A percentile compares a stretch with the other conserved stretches of the same genome.
phyloP scores from a whole-genome alignment of 2,113 vertebrate species.

The Nestor notabilis region DNA sequence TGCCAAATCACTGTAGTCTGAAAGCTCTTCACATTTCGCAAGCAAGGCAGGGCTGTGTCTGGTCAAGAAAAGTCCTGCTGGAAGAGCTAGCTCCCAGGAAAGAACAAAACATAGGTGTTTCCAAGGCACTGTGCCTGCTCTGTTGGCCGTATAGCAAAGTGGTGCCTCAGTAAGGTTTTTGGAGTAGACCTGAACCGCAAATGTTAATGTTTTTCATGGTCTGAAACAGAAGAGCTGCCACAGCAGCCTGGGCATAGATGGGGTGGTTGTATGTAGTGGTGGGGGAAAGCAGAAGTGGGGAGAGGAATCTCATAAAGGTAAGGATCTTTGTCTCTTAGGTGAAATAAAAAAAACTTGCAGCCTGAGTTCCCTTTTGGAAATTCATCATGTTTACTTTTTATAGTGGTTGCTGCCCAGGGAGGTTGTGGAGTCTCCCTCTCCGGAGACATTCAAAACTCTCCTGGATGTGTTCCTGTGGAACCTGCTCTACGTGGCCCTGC shows the following conservation, averaged over 20 bases:
- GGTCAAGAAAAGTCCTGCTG: background rate
- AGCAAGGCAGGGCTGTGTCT: background rate
- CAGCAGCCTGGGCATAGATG: background rate
- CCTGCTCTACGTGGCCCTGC: background rate
- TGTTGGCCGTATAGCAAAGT: accelerated
- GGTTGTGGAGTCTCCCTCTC: background rate
- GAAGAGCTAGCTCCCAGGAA: background rate
- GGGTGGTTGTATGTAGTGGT: background rate
- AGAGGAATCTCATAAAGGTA: background rate
- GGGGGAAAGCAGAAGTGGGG: background rate
- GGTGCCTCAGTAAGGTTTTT: background rate
- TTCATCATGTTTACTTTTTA: background rate
- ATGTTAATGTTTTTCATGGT: background rate
- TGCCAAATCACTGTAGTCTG: background rate
- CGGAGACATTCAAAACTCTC: background rate
- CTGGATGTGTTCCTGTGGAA: background rate
- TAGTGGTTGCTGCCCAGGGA: background rate
- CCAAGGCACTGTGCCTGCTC: accelerated
- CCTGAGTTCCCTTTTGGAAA: background rate
- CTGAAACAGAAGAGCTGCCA: background rate
- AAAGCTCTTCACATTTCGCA: accelerated
- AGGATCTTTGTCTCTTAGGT: background rate
- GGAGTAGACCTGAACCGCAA: background rate
- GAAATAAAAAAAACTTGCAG: background rate
- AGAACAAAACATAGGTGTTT: background rate